Evolutionary conservation across 2,888 invertebrate species (phyloP).

Genomic region (Oscheius sp.): DNA sequence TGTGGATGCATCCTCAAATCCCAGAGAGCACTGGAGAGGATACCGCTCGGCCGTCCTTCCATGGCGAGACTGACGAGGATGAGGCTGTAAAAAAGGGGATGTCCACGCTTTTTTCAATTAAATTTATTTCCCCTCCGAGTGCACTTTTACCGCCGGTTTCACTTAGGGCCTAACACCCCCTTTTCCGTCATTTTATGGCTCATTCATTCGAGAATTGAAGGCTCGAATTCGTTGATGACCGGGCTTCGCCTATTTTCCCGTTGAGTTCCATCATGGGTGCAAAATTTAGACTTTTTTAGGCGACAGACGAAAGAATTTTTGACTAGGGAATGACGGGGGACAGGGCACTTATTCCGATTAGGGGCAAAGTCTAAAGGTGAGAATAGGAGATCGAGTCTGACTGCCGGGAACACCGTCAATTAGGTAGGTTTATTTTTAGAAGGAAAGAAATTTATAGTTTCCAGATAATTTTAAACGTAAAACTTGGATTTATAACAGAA

Average conservation of each 20-base stretch:
- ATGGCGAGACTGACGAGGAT: conserved; percentile 17
- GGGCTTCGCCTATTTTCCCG: background rate
- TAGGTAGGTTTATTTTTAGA: background rate
- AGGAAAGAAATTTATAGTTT: too few relatives aligned
- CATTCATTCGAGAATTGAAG: conserved; percentile 5
- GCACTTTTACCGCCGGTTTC: background rate
- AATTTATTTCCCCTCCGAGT: background rate
- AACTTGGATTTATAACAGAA: too few relatives aligned
- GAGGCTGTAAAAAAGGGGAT: background rate
- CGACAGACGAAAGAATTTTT: too few relatives aligned
- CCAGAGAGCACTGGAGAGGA: conserved; percentile 36
- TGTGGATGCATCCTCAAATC: conserved; percentile 7
- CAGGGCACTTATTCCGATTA: background rate
- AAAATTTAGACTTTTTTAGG: too few relatives aligned
- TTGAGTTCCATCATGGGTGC: background rate
- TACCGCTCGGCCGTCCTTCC: conserved; percentile 31
- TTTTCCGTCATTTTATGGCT: conserved; percentile 23
- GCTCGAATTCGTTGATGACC: background rate
- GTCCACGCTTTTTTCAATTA: background rate
- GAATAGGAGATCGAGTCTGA: background rate
- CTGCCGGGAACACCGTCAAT: background rate
- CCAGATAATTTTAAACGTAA: too few relatives aligned
- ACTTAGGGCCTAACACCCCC: background rate
- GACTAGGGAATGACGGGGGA: too few relatives aligned
- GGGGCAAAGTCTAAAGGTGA: background rate